Conservation (phyloP, 1,140 invertebrate genomes). For the Heterodera schachtii region DNA sequence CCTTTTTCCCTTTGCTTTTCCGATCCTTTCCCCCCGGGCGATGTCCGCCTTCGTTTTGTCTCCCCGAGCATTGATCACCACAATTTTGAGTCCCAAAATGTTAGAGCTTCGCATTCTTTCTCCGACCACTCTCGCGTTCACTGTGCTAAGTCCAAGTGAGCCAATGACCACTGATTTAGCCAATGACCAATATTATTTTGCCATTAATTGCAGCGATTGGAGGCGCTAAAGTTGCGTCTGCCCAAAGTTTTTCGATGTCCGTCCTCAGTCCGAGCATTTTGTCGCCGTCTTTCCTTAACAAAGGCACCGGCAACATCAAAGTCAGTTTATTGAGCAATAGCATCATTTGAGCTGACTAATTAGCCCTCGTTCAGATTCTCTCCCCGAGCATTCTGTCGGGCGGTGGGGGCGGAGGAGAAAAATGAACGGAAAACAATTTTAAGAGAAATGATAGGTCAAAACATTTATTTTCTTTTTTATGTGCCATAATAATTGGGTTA, state of each 20-base stretch:
- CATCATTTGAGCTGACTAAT: constrained; percentile 1
- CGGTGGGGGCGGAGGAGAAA: neutral
- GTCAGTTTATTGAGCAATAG: neutral
- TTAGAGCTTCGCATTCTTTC: constrained; percentile 16
- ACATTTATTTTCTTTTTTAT: too few relatives aligned
- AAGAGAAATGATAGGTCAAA: too few relatives aligned
- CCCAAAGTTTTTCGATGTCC: constrained; percentile 11
- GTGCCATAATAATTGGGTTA: too few relatives aligned
- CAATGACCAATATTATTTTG: neutral
- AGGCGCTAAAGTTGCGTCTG: constrained; percentile 18
- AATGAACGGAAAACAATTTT: neutral
- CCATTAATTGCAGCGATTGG: neutral
- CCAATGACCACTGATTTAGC: neutral
- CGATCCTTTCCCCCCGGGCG: constrained; percentile 23
- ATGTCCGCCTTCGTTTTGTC: constrained; percentile 30
- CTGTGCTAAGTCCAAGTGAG: constrained; percentile 33
- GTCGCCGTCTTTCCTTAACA: constrained; percentile 18
- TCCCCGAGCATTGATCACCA: constrained; percentile 15
- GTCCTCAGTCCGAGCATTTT: constrained; percentile 32
- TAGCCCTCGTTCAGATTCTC: neutral
- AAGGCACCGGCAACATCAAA: constrained; percentile 16
- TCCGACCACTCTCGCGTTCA: constrained; percentile 13
- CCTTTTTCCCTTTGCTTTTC: neutral
- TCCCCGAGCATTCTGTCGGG: neutral
- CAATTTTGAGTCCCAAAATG: constrained; percentile 27